Conservation (phyloP, 2,797 vertebrate species). For the Coilia nasus region DNA sequence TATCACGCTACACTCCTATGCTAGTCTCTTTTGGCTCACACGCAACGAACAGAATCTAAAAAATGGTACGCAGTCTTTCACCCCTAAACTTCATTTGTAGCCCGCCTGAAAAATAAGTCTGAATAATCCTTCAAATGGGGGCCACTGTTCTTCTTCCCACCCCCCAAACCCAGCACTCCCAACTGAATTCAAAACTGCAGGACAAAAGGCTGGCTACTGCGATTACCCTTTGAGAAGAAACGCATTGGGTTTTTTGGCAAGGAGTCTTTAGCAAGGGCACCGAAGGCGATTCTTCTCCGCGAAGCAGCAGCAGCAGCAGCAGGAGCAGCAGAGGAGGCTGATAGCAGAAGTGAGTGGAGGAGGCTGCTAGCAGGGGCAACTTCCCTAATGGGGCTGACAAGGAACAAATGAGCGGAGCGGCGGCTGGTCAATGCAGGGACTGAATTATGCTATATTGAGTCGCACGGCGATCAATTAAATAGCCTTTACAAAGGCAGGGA, state of each 20-base stretch:
- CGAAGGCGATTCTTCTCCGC: not conserved
- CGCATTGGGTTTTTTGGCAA: not conserved
- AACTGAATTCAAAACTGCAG: not conserved
- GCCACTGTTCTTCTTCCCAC: no score
- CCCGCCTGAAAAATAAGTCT: not conserved
- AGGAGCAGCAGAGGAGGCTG: no score
- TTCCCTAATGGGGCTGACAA: not conserved
- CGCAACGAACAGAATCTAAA: not conserved
- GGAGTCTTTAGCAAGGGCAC: not conserved
- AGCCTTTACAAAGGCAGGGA: not conserved
- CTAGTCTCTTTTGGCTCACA: not conserved
- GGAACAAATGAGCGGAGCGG: not conserved
- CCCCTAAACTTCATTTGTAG: not conserved
- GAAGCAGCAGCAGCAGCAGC: no score
- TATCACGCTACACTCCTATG: not conserved
- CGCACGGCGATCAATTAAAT: not conserved
- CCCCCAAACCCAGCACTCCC: no score
- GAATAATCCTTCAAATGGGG: not conserved
- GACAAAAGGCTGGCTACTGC: not conserved
- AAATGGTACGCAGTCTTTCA: not conserved
- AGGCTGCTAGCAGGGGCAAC: not conserved
- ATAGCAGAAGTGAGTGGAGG: no score
- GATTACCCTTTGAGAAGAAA: not conserved
- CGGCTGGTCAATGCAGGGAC: not conserved
- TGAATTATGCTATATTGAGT: conserved; percentile 1